Percentiles rank a stretch among this genome's conserved stretches.
Conservation (phyloP, 2,113 vertebrate genomes). For the Nesospiza acunhae region DNA sequence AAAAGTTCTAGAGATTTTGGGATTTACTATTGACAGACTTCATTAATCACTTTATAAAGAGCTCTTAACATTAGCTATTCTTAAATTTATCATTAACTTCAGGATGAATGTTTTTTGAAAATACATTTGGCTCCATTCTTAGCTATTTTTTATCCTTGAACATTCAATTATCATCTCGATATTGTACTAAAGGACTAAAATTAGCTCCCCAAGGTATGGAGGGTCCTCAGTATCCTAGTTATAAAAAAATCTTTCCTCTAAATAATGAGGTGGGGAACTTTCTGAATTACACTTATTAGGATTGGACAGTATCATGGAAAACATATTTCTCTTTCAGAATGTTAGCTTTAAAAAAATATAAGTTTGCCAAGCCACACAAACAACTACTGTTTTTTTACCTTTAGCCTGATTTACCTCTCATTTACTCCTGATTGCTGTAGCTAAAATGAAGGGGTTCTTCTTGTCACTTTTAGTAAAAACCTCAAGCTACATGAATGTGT, state of each 20-base stretch:
- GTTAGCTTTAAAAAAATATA: not conserved
- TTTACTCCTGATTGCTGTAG: not conserved
- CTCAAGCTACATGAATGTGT: not conserved
- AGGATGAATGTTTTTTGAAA: not conserved
- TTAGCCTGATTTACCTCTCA: not conserved
- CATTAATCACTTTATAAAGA: conserved; percentile 22
- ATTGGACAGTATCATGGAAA: not conserved
- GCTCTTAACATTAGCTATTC: conserved; percentile 32
- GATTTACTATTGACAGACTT: conserved; percentile 11
- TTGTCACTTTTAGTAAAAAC: not conserved
- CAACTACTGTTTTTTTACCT: not conserved
- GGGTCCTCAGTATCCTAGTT: not conserved
- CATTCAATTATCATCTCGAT: not conserved
- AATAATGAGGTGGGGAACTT: not conserved
- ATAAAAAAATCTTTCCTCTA: not conserved
- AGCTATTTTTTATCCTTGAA: not conserved
- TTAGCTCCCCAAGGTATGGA: not conserved
- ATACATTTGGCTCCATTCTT: conserved; percentile 32
- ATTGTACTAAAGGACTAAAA: not conserved
- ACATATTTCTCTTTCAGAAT: not conserved
- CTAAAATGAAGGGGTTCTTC: not conserved
- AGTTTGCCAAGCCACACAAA: not conserved
- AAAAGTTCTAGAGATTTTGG: not conserved
- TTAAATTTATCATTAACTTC: conserved; percentile 38
- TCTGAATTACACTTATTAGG: not conserved